These are phyloP conservation scores for Nyctereutes procyonoides DNA, from an alignment of 2,113 vertebrate genomes.

Conservation along the genomic window DNA sequence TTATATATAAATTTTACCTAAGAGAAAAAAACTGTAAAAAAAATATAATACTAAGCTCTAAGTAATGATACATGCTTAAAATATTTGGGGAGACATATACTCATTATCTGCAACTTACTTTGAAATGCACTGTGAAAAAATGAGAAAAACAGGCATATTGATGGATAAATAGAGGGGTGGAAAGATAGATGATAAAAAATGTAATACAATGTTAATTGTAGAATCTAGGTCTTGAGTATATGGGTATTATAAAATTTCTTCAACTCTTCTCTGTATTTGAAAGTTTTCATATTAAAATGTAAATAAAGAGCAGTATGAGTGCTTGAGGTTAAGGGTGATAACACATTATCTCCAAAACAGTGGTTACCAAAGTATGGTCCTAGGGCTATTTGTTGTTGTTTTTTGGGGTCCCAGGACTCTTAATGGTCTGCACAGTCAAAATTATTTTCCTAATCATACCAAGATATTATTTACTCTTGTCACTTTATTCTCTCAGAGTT, in stretches of 20 bases:
- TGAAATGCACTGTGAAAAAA: not conserved
- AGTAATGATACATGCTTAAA: not conserved
- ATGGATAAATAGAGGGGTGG: not conserved
- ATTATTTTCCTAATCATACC: not conserved
- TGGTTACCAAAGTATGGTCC: not conserved
- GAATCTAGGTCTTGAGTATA: conserved; percentile 16
- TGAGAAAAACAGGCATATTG: not conserved
- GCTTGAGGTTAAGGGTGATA: not conserved
- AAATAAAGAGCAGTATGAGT: not conserved
- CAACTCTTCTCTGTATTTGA: not conserved
- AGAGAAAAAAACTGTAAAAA: not conserved
- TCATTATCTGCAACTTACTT: not conserved
- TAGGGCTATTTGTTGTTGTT: not conserved
- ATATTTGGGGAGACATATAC: not conserved
- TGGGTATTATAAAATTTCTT: conserved; percentile 18
- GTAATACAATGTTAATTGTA: not conserved
- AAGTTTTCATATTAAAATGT: conserved; percentile 15
- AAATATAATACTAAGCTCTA: not conserved
- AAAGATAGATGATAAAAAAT: not conserved
- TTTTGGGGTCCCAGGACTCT: not conserved
- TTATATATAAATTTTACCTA: conserved; percentile 40
- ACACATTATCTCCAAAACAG: not conserved
- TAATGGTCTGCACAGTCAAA: not conserved
- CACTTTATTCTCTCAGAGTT: not conserved
- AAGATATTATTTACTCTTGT: not conserved